Base-by-base conservation (phyloP, 2,797 vertebrate species). In the Danionella dracula region DNA sequence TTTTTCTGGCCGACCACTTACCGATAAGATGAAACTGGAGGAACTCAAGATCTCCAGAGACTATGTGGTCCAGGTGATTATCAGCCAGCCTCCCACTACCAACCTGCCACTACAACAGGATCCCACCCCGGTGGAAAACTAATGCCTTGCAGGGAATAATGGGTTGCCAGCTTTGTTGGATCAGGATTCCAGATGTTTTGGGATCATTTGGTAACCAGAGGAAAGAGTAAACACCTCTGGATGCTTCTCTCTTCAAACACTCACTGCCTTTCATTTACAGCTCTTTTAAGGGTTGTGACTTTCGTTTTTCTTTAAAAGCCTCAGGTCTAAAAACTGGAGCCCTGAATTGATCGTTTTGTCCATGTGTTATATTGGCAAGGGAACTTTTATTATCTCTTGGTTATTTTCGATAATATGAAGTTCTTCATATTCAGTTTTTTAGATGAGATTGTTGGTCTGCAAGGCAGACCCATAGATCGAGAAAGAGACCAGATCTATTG, bases 31-130 rank as follows among this genome's bases (percentile, higher is more conserved):
- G 89, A 94, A 90, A 82, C 84, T 98, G 84, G 96, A 98, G 77
- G 95, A 98, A 75, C 89, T 98, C 77, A 97, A 98, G 89, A 97
- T 99, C 86, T 94, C 96, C 66, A 93, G 92, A 85, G 96, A 99
- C 90, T 99, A 97, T 20, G 94, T 99, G 46, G 96, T 99, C 56
- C 97, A 99, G 88, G 97, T 99, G 56, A 98, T 99, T 49, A 89
- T 99, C 81, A 98, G 94, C 88, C 95, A 97, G 79, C 95, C 92
- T 9, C 84, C 71, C 3, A 87, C 85, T 88, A 70, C 91, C n/a
- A n/a, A n/a, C 87, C 76, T 79, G 77, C 77, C 69, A 13, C 53
- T 65, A 65, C 76, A 71, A 0, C 90, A 88, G 44, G 90, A 89
- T 63, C 94, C 94, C 41, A 90, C 90, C 2, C 92, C 92, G 0